phyloP scores from a whole-genome alignment of 2,888 invertebrate genomes.

The Meteorus cinctellus region DNA sequence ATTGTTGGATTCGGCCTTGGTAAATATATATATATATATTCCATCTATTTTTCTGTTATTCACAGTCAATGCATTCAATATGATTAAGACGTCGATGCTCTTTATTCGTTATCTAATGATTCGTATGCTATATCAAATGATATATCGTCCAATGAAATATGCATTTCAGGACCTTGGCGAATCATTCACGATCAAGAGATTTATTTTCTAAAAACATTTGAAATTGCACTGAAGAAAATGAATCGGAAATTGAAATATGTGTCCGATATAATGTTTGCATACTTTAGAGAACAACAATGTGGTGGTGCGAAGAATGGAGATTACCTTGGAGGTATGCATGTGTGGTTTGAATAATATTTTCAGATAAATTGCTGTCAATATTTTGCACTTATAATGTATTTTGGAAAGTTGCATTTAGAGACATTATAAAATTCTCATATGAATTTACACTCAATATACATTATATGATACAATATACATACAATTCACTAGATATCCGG shows the following conservation, averaged over 20 bases:
- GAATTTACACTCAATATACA: not conserved
- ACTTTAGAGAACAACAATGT: slow-evolving; percentile 75
- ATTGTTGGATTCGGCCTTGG: slow-evolving; percentile 79
- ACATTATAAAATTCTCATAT: no score
- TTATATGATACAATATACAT: not conserved
- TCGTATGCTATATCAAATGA: no score
- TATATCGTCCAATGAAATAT: not conserved
- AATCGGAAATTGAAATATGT: slow-evolving; percentile 75
- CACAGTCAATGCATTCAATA: no score
- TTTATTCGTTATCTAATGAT: no score
- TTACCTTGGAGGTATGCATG: slow-evolving; percentile 64
- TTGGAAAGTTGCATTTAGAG: no score
- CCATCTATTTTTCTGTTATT: not conserved
- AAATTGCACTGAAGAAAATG: slow-evolving; percentile 77
- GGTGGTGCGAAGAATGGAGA: slow-evolving; percentile 74
- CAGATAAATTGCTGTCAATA: not conserved
- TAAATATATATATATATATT: slow-evolving; percentile 48
- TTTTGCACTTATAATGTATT: not conserved
- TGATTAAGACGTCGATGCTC: no score
- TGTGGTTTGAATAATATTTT: no score
- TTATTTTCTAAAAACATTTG: slow-evolving; percentile 79
- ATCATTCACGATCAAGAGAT: slow-evolving; percentile 78
- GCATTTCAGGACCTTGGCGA: slow-evolving; percentile 78
- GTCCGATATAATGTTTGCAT: slow-evolving; percentile 80
- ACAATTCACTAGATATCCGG: slow-evolving; percentile 63